phyloP scores from a whole-genome alignment of 2,113 vertebrate genomes.

The Mirza zaza region DNA sequence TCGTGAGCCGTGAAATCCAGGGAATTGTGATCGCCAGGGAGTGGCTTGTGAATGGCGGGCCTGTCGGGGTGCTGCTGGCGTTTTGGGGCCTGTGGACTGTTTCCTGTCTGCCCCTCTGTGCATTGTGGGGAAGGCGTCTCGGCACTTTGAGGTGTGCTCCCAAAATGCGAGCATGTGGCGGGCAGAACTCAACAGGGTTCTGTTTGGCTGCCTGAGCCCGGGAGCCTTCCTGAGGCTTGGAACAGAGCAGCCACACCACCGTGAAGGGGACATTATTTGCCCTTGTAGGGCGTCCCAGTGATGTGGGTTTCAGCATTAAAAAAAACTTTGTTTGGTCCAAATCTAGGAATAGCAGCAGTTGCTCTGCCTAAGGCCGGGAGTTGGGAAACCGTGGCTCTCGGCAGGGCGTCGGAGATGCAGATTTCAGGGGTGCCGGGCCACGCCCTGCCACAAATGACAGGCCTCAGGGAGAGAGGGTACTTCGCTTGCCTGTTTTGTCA shows the following conservation, averaged over 20 bases:
- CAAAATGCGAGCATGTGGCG: too few relatives aligned
- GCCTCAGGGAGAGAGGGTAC: not conserved
- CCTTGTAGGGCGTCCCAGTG: not conserved
- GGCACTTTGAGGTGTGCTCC: not conserved
- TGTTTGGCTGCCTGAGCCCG: not conserved
- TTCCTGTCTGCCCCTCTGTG: not conserved
- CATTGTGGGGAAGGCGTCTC: not conserved
- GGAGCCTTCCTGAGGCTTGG: not conserved
- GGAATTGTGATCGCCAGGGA: not conserved
- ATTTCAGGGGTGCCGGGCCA: not conserved
- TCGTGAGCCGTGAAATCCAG: not conserved
- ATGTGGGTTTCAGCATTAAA: not conserved
- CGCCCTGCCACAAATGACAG: too few relatives aligned
- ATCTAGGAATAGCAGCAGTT: too few relatives aligned
- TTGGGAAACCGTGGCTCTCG: not conserved
- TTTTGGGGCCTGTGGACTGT: too few relatives aligned
- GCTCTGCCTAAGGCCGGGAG: accelerated
- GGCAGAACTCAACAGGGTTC: not conserved
- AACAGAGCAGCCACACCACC: accelerated
- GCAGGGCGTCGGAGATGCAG: not conserved
- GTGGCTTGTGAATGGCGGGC: not conserved
- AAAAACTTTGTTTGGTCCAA: not conserved
- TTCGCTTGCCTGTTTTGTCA: not conserved
- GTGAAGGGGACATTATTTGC: not conserved
- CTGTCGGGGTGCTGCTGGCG: not conserved